Conservation (phyloP, 2,797 vertebrate genomes). For the Phrynocephalus vlangalii region DNA sequence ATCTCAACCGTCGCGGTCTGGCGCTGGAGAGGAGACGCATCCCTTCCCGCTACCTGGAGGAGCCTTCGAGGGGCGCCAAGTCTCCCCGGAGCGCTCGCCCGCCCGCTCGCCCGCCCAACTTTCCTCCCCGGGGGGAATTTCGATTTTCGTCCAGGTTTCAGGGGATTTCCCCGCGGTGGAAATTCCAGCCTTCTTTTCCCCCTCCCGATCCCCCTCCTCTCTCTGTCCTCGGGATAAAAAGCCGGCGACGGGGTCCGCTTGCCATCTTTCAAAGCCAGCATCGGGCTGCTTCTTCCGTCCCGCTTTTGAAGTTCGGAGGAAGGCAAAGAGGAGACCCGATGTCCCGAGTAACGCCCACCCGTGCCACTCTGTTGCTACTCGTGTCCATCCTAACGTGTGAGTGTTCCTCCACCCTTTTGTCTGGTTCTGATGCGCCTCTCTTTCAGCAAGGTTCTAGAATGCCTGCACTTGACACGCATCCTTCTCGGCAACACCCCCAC, state of each 20-base stretch:
- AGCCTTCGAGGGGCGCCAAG: constrained; percentile 72
- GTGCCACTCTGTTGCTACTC: constrained; percentile 34
- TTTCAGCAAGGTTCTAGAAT: constrained; percentile 14
- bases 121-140: neutral
- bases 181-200: constrained; percentile 68
- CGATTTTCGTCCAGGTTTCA: constrained; percentile 32
- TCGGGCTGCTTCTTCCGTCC: constrained; percentile 3
- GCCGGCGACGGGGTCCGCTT: constrained; percentile 24
- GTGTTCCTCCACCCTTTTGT: constrained; percentile 40
- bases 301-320: neutral
- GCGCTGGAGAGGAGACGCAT: too few species aligned
- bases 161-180: constrained; percentile 70
- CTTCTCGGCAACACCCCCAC: too few species aligned
- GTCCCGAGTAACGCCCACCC: constrained; percentile 28
- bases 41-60: too few species aligned
- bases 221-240: constrained; percentile 68
- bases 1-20: too few species aligned
- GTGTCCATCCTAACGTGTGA: constrained; percentile 69
- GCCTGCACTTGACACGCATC: constrained; percentile 14
- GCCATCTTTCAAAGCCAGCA: constrained; percentile 21
- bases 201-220: neutral
- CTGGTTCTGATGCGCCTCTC: constrained; percentile 38
- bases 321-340: constrained; percentile 44
- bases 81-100: too few species aligned
- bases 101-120: too few species aligned